Conservation (phyloP, 2,797 vertebrate genomes). For the Acrossocheilus fasciatus region DNA sequence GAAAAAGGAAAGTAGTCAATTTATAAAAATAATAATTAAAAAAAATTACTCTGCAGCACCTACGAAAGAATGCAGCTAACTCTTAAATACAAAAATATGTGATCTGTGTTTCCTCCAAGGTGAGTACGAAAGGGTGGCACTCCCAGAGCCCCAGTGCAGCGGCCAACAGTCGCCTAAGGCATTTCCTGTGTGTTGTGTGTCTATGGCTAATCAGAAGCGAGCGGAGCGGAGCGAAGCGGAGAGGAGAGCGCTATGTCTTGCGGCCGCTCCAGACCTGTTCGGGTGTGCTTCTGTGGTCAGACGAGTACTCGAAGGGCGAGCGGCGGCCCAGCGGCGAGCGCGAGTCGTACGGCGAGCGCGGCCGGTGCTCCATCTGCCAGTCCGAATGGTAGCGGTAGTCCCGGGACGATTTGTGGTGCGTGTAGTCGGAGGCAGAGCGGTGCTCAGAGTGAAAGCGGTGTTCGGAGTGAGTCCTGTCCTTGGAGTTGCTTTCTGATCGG, state of each 20-base stretch:
- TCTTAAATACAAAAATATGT: conserved; percentile 96
- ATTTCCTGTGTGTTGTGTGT: conserved; percentile 90
- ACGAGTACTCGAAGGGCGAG: conserved; percentile 93
- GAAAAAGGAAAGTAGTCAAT: conserved; percentile 60
- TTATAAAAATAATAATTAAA: conserved; percentile 83
- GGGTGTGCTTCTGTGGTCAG: conserved; percentile 96
- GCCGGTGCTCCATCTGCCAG: conserved; percentile 94
- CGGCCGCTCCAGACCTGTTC: conserved; percentile 96
- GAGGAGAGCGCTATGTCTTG: conserved; percentile 89
- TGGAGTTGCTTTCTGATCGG: conserved; percentile 84
- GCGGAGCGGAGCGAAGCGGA: not conserved
- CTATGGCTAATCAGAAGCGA: conserved; percentile 83
- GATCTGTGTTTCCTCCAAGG: conserved; percentile 71
- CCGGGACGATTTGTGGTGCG: conserved; percentile 86
- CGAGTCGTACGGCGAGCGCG: conserved; percentile 86
- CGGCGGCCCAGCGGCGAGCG: conserved; percentile 89
- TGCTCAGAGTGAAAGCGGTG: conserved; percentile 84
- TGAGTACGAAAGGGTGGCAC: conserved; percentile 80
- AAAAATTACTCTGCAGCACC: conserved; percentile 78
- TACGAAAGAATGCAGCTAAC: conserved; percentile 88
- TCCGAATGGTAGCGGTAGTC: conserved; percentile 95
- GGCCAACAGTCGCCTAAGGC: conserved; percentile 93
- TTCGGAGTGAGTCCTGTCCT: conserved; percentile 84
- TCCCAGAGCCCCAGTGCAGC: conserved; percentile 82
- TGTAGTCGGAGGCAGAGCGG: conserved; percentile 83